Evolutionary conservation across 2,113 vertebrate genomes (phyloP), one percentile per base, ranked within the genome.

Genomic region (Spea multiplicata): DNA sequence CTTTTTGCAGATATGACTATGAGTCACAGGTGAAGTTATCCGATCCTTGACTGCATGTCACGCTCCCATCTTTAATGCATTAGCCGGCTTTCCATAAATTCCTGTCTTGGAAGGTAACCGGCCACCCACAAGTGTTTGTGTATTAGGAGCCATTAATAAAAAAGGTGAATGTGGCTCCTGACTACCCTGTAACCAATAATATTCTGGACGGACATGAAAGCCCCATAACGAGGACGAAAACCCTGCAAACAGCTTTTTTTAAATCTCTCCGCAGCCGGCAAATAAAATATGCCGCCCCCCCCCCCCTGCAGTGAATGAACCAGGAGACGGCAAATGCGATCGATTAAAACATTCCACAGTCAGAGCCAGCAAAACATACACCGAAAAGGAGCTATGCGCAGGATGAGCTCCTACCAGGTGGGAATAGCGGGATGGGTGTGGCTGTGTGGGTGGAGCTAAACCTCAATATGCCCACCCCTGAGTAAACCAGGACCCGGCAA

Each of bases 121-220:
- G 4, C 44, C 55, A 78, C 64, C 12, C 61, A 57, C 5, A 65
- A 81, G 68, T 72, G 75, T 62, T 72, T 82, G 66, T 16, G 68
- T 59, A 48, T 0, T 0, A 13, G 10, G 3, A 16, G 5, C 4
- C 3, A 45, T 6, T 13, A 13, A 3, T 16, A 14, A 48, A 53
- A 81, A 70, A 76, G 59, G 67, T 4, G 67, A 12, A 74, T 50
- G 74, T 4, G 70, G 5, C 10, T 16, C 3, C 13, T 12, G 44
- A 17, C 47, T 13, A 75, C 4, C 5, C 6, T 0, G 10, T 3
- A 70, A 59, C 46, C 45, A 69, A 3, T 1, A 75, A 74, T 45
- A 72, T 0, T 0, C 45, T 17, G 14, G 57, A 71, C 48, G 83
- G 79, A 69, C 12, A 1, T 0, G 0, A 12, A 8, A 57, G 14